Evolutionary conservation across 1,140 invertebrate species (phyloP).

Genomic region (Rhopalosiphum padi): DNA sequence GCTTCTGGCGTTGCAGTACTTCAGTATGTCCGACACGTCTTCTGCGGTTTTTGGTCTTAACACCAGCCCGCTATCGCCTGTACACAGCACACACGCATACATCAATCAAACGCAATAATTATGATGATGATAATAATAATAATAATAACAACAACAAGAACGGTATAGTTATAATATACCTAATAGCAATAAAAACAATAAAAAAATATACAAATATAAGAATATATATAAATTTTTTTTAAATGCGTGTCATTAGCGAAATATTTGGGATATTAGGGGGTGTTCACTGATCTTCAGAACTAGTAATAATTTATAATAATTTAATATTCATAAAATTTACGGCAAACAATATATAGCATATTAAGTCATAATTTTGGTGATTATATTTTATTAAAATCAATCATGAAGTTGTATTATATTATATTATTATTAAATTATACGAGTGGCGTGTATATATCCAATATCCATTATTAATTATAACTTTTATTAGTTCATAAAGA

Average conservation of each 20-base stretch:
- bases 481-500: too few relatives aligned
- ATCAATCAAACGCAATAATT: not conserved
- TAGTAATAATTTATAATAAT: not conserved
- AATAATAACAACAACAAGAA: not conserved
- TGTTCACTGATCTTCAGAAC: not conserved
- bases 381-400: too few relatives aligned
- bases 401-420: too few relatives aligned
- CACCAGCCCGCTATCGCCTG: conserved; percentile 76
- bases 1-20: conserved; percentile 82
- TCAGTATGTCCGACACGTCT: conserved; percentile 86
- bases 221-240: too few relatives aligned
- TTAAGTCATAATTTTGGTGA: too few relatives aligned
- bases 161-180: too few relatives aligned
- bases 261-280: not conserved
- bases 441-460: too few relatives aligned
- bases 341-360: too few relatives aligned
- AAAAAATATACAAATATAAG: not conserved
- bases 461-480: too few relatives aligned
- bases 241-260: not conserved
- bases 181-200: not conserved
- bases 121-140: not conserved
- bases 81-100: conserved; percentile 59
- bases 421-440: too few relatives aligned
- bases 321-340: not conserved
- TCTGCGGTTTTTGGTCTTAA: conserved; percentile 83